A percentile compares a stretch with the other conserved stretches of the same genome.
Evolutionary conservation across 2,888 invertebrate genomes (phyloP).

Genomic region (Microdon myrmicae): DNA sequence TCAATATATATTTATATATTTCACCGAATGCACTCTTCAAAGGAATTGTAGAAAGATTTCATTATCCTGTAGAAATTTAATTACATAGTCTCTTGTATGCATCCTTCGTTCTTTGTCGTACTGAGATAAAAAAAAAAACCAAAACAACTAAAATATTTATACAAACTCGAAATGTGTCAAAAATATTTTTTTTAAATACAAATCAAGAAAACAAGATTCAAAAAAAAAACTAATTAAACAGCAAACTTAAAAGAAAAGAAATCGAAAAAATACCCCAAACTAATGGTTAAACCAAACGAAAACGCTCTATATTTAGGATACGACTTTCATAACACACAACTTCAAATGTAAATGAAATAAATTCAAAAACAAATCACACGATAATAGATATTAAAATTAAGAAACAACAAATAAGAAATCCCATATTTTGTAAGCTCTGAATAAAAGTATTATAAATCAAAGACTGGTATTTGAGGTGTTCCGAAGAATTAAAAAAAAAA

Average conservation of each 20-base stretch:
- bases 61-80: constrained; percentile 29
- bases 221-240: constrained; percentile 51
- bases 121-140: constrained; percentile 21
- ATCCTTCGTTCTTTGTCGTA: constrained; percentile 30
- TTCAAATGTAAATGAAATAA: constrained; percentile 18
- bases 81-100: constrained; percentile 7
- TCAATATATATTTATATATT: constrained; percentile 18
- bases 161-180: constrained; percentile 52
- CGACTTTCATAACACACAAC: constrained; percentile 27
- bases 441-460: constrained; percentile 62
- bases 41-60: constrained; percentile 44
- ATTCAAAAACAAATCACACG: constrained; percentile 29
- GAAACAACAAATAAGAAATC: constrained; percentile 25
- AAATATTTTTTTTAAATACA: constrained; percentile 27
- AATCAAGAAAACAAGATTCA: constrained; percentile 47
- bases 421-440: constrained; percentile 51
- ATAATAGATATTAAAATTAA: constrained; percentile 51
- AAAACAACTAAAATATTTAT: constrained; percentile 32
- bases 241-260: constrained; percentile 54
- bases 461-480: constrained; percentile 68
- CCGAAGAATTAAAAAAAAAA: constrained; percentile 65
- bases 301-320: constrained; percentile 36
- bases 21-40: constrained; percentile 50
- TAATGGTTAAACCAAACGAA: constrained; percentile 18
- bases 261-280: constrained; percentile 20